Evolutionary conservation across 1,140 invertebrate species (phyloP).

Genomic region (Conopomorpha cramerella): DNA sequence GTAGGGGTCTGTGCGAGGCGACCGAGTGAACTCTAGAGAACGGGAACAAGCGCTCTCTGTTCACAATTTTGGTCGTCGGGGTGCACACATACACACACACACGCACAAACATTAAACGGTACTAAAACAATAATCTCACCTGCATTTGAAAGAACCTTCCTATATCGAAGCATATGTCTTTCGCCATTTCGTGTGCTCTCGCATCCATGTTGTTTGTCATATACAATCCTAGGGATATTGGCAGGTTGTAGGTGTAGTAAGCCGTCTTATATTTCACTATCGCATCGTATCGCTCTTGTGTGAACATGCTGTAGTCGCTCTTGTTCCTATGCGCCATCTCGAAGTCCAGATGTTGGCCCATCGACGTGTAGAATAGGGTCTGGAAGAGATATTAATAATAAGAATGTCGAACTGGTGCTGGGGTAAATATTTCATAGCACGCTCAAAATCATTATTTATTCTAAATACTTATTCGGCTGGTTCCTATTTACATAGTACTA

Average conservation of each 20-base stretch:
- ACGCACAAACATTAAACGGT: too few species aligned
- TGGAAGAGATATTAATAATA: conserved; percentile 12
- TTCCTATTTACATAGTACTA: too few species aligned
- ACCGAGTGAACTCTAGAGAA: too few species aligned
- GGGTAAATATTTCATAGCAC: too few species aligned
- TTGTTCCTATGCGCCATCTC: conserved; percentile 62
- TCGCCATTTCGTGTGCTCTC: conserved; percentile 71
- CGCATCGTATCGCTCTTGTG: conserved; percentile 76
- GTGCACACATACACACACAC: too few species aligned
- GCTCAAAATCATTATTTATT: too few species aligned
- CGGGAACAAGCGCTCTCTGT: too few species aligned
- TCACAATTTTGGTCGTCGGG: too few species aligned
- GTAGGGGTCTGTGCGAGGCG: too few species aligned
- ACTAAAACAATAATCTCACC: conserved; percentile 52
- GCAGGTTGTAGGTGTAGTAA: conserved; percentile 87
- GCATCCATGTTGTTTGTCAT: conserved; percentile 73
- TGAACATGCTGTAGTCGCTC: conserved; percentile 69
- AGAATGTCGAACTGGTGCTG: too few species aligned
- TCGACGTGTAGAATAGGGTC: conserved; percentile 68
- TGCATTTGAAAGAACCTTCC: conserved; percentile 93
- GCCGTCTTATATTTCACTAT: conserved; percentile 92
- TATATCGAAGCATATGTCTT: conserved; percentile 80
- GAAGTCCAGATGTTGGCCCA: conserved; percentile 77
- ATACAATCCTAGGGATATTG: conserved; percentile 79
- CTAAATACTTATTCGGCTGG: too few species aligned